Percentiles rank a stretch among this genome's conserved stretches.
Conservation (phyloP, 2,888 invertebrate species). For the Subacronicta megacephala region DNA sequence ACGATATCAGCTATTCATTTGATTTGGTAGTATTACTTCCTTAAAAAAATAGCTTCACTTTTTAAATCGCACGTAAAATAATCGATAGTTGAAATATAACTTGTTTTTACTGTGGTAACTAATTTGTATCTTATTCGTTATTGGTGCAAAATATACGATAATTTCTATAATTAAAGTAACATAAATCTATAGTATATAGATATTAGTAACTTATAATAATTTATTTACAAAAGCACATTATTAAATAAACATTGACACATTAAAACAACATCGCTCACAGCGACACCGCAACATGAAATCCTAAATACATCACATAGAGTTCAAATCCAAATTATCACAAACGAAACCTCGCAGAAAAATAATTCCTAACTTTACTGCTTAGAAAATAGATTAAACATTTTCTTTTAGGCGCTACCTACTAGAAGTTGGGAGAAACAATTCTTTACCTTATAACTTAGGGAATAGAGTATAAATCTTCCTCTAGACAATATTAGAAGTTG, state of each 20-base stretch:
- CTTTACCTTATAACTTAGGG: slow-evolving; percentile 1
- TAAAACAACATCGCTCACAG: slow-evolving; percentile 35
- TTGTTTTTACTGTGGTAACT: no score
- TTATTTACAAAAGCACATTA: slow-evolving; percentile 40
- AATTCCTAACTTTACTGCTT: slow-evolving; percentile 1
- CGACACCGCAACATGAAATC: slow-evolving; percentile 21
- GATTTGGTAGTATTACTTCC: no score
- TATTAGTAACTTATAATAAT: slow-evolving; percentile 8
- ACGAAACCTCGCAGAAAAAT: background rate
- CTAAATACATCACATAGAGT: background rate
- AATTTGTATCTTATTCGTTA: no score
- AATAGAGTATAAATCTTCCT: slow-evolving; percentile 65
- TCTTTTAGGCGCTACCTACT: no score
- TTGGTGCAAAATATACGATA: background rate
- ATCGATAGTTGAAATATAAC: no score
- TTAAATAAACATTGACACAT: slow-evolving; percentile 39
- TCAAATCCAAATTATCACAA: slow-evolving; percentile 2
- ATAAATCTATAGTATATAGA: background rate
- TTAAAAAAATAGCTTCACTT: no score
- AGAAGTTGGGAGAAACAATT: background rate
- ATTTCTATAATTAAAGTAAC: background rate
- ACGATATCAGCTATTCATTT: no score
- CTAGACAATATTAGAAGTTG: no score
- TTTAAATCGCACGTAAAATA: no score
- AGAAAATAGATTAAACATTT: no score